Evolutionary conservation across 2,888 invertebrate species (phyloP).

Genomic region (Apodemia hepburni): DNA sequence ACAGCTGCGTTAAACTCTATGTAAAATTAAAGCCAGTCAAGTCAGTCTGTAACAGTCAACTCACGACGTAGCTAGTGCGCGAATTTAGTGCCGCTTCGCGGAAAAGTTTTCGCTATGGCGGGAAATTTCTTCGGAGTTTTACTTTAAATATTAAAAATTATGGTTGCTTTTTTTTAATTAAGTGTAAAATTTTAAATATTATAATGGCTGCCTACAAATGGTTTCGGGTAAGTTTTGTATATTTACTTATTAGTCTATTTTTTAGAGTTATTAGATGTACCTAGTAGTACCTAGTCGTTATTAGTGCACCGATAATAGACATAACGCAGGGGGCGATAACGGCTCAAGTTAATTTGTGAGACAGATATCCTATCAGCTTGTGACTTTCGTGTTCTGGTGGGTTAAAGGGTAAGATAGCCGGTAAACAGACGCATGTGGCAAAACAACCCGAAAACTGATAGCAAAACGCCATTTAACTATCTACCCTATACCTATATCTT

Average conservation of each 20-base stretch:
- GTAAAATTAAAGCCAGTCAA: constrained; percentile 24
- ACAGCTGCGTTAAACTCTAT: constrained; percentile 16
- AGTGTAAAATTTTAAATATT: not conserved
- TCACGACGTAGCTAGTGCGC: constrained; percentile 43
- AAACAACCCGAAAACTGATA: too few species aligned
- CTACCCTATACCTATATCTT: too few species aligned
- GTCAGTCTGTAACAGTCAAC: constrained; percentile 50
- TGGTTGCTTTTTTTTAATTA: not conserved
- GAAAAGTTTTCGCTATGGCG: constrained; percentile 65
- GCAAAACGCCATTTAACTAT: too few species aligned
- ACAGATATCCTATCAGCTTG: too few species aligned
- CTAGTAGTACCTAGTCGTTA: too few species aligned
- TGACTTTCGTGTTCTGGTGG: too few species aligned
- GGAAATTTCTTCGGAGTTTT: constrained; percentile 42
- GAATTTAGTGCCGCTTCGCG: constrained; percentile 44
- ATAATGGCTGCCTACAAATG: not conserved
- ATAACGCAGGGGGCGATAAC: not conserved
- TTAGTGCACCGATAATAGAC: not conserved
- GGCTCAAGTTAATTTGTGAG: too few species aligned
- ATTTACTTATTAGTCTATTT: not conserved
- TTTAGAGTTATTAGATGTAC: not conserved
- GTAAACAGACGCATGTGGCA: too few species aligned
- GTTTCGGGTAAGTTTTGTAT: not conserved
- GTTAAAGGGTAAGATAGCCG: too few species aligned
- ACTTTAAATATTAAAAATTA: constrained; percentile 17